Evolutionary conservation across 92 coral and sea anemone genomes (phyloP).

Genomic region (Heteractis magnifica): DNA sequence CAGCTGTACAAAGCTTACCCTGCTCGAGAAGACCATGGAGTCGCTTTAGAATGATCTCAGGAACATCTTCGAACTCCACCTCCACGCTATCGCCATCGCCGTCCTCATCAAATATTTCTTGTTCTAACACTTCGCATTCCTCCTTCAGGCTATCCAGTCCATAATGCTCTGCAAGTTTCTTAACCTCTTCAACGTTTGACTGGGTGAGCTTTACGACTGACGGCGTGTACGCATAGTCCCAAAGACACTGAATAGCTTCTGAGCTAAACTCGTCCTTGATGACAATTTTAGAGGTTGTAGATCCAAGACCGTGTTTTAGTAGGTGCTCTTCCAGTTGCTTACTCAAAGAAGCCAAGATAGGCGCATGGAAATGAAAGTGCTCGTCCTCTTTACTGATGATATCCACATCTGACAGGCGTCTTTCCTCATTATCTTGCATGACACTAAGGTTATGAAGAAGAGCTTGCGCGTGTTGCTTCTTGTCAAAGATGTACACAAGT

Average conservation of each 20-base stretch:
- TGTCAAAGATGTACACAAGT: constrained; percentile 41
- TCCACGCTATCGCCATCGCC: background rate
- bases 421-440: constrained; percentile 35
- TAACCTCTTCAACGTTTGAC: constrained; percentile 27
- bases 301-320: constrained; percentile 24
- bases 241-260: constrained; percentile 20
- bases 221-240: constrained; percentile 47
- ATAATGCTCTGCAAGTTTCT: constrained; percentile 40
- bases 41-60: constrained; percentile 19
- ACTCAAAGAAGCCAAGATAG: constrained; percentile 55
- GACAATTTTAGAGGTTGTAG: background rate
- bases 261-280: constrained; percentile 13
- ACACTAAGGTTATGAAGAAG: constrained; percentile 46
- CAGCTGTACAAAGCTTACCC: background rate
- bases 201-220: constrained; percentile 23
- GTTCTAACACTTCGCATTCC: constrained; percentile 14
- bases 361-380: constrained; percentile 32
- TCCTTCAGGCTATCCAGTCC: constrained; percentile 21
- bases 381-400: constrained; percentile 22
- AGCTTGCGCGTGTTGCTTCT: constrained; percentile 40
- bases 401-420: constrained; percentile 30
- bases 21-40: constrained; percentile 1
- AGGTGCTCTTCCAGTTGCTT: constrained; percentile 20
- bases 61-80: constrained; percentile 24
- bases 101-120: background rate